Evolutionary conservation across 2,113 vertebrate genomes (phyloP).

Genomic region (Acanthochromis polyacanthus): DNA sequence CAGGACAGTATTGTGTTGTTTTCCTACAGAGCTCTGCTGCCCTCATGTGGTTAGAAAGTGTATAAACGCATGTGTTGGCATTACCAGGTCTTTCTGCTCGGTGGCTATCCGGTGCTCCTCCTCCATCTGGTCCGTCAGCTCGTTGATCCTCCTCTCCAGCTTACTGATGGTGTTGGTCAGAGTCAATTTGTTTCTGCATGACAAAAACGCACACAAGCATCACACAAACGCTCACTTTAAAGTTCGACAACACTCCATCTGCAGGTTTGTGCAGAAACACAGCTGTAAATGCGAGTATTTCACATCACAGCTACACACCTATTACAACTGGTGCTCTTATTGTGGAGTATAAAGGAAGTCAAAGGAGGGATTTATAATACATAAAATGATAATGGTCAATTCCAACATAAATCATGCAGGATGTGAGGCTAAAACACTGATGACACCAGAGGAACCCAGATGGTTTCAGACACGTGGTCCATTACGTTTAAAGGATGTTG

Average conservation of each 20-base stretch:
- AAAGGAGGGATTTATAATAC: no score
- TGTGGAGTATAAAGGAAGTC: no score
- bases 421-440: no score
- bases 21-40: background rate
- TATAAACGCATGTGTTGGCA: background rate
- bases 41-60: background rate
- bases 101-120: slow-evolving; percentile 81
- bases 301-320: no score
- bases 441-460: no score
- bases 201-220: slow-evolving; percentile 25
- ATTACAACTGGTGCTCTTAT: no score
- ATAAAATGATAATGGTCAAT: no score
- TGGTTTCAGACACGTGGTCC: no score
- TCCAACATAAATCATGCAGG: no score
- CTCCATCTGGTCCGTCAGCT: slow-evolving; percentile 84
- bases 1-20: background rate
- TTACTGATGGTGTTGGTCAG: slow-evolving; percentile 81
- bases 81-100: slow-evolving; percentile 85
- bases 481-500: no score
- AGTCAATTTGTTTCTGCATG: slow-evolving; percentile 76
- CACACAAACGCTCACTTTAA: background rate
- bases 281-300: background rate
- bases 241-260: no score
- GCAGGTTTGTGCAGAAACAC: background rate
- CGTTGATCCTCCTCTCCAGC: slow-evolving; percentile 84